These are phyloP conservation scores for Danio rerio DNA, from an alignment of 2,113 vertebrate species.

Conservation along the genomic window DNA sequence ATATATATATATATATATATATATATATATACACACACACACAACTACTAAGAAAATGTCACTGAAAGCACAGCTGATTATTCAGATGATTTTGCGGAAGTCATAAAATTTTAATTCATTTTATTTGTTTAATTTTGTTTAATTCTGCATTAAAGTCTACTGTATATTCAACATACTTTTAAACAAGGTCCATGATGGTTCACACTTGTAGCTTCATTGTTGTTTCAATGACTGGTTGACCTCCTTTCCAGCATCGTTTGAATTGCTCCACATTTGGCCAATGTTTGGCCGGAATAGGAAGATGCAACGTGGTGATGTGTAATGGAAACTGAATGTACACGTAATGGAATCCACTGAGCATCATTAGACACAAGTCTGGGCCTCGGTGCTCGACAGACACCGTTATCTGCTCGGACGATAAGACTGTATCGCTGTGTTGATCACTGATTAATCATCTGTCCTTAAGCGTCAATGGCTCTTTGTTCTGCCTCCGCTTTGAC, in stretches of 20 bases:
- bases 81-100: too few relatives aligned
- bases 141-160: too few relatives aligned
- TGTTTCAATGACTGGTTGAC: not conserved
- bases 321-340: conserved; percentile 39
- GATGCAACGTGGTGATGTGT: not conserved
- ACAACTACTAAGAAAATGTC: too few relatives aligned
- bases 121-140: too few relatives aligned
- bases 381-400: not conserved
- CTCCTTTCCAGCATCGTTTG: not conserved
- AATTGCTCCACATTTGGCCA: not conserved
- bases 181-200: not conserved
- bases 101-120: too few relatives aligned
- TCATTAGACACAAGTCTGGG: not conserved
- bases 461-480: conserved; percentile 47
- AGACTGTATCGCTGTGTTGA: conserved; percentile 42
- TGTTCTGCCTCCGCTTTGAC: conserved; percentile 45
- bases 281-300: not conserved
- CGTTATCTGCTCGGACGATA: conserved; percentile 36
- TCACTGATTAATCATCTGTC: conserved; percentile 52
- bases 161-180: not conserved
- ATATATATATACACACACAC: too few relatives aligned
- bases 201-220: not conserved
- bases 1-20: too few relatives aligned
- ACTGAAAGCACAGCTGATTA: too few relatives aligned
- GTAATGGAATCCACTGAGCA: conserved; percentile 16